Evolutionary conservation across 2,797 vertebrate genomes (phyloP), one percentile per base, ranked within the genome.

Genomic region (Choloepus didactylus): DNA sequence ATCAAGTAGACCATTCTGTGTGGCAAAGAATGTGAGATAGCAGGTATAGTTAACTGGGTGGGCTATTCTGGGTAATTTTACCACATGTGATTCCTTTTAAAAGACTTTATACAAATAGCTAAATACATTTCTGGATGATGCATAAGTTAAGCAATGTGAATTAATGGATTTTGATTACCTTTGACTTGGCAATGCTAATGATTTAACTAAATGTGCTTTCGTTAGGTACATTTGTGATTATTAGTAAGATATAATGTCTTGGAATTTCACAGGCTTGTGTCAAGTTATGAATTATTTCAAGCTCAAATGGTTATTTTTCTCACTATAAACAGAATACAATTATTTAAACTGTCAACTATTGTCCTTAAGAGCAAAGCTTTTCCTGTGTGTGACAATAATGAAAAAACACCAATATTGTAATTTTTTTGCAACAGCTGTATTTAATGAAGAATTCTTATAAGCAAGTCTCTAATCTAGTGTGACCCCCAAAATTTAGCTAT

Each of bases 201-300:
- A 82, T 87, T 92, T 87, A 79, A 91, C 18, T 89, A 70, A 84
- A 93, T 82, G 7, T 90, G 18, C 11, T 5, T 92, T 97, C 27
- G 49, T 29, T 82, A 60, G n/a, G 69, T 15, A 72, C 3, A 62
- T 59, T 62, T 87, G 19, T 79, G 11, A 83, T 15, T 69, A 12
- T n/a, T 87, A 84, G n/a, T 31, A 89, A 93, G n/a, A 23, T 21
- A 73, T 72, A 35, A 35, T 66, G 7, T 7, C 79, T n/a, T 87
- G 5, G 19, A 70, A 89, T 91, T 91, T 84, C 84, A 56, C 2
- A 82, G 14, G 31, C 1, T 73, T 31, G 16, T 59, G 11, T 66
- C 21, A 88, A 21, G 1, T 87, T 64, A 66, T 59, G 44, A 4
- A 62, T 76, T 72, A 82, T 46, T 87, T 64, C 27, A 67, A 70